Percentiles rank a stretch among this genome's conserved stretches.
Evolutionary conservation across 2,888 invertebrate genomes (phyloP).

Genomic region (Drosophila atripex): DNA sequence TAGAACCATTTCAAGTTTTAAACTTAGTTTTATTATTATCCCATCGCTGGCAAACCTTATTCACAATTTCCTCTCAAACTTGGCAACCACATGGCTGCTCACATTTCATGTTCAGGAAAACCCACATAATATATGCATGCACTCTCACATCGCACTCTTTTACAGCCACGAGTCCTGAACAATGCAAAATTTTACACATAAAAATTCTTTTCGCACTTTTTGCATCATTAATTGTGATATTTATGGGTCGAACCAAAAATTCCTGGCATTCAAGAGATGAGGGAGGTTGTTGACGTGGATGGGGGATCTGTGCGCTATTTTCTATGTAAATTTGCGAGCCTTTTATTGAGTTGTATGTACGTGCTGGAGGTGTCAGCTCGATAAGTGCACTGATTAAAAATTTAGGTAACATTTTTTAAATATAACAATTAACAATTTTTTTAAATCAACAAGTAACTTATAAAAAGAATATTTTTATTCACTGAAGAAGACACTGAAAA

Average conservation of each 20-base stretch:
- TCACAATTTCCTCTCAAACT: slow-evolving; percentile 9
- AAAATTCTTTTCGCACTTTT: slow-evolving; percentile 80
- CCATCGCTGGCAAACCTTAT: not conserved
- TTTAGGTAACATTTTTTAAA: not conserved
- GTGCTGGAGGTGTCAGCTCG: slow-evolving; percentile 33
- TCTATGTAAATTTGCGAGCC: slow-evolving; percentile 73
- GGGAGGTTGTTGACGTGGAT: not conserved
- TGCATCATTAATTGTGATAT: slow-evolving; percentile 83
- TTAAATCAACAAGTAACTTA: no score
- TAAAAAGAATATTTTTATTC: not conserved
- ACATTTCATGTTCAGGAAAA: slow-evolving; percentile 29
- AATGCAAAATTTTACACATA: slow-evolving; percentile 65
- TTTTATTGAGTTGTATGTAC: slow-evolving; percentile 70
- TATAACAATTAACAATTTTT: no score
- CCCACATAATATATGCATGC: slow-evolving; percentile 42
- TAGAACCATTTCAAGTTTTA: not conserved
- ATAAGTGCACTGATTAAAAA: slow-evolving; percentile 26
- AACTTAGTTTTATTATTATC: not conserved
- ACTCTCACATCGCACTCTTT: slow-evolving; percentile 21
- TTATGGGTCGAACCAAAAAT: slow-evolving; percentile 72
- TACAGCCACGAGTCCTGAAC: slow-evolving; percentile 36
- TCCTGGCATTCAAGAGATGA: not conserved
- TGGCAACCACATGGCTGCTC: slow-evolving; percentile 18
- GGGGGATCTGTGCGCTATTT: slow-evolving; percentile 44
- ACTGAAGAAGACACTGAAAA: not conserved